A percentile compares a stretch with the other conserved stretches of the same genome.
These are phyloP conservation scores for Dascillus cervinus DNA, from an alignment of 2,888 invertebrate genomes.

Conservation along the genomic window DNA sequence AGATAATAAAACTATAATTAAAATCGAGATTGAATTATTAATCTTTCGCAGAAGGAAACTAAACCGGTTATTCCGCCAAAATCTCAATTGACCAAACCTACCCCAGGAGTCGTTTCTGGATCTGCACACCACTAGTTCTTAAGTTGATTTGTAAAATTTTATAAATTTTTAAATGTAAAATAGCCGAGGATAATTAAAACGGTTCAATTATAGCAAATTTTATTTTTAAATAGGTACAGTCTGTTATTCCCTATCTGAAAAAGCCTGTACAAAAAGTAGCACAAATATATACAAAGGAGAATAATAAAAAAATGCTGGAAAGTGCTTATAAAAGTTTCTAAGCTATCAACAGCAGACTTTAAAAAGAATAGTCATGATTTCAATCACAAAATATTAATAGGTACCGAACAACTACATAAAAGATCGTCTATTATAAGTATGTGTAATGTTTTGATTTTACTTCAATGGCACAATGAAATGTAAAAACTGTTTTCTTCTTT, in stretches of 20 bases:
- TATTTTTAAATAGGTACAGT: slow-evolving; percentile 40
- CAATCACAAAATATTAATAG: slow-evolving; percentile 10
- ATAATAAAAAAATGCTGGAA: slow-evolving; percentile 27
- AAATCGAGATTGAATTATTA: no score
- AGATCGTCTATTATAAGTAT: neutral
- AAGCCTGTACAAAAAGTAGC: slow-evolving; percentile 41
- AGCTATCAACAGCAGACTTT: slow-evolving; percentile 7
- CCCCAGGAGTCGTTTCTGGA: no score
- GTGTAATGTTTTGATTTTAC: neutral
- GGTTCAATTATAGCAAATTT: slow-evolving; percentile 43
- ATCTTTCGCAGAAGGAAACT: no score
- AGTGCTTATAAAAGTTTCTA: slow-evolving; percentile 10
- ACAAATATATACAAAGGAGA: slow-evolving; percentile 33
- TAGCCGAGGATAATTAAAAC: no score
- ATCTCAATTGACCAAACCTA: no score
- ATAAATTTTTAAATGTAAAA: no score
- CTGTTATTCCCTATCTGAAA: slow-evolving; percentile 38
- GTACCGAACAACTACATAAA: slow-evolving; percentile 8
- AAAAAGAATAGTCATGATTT: slow-evolving; percentile 6
- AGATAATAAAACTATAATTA: neutral
- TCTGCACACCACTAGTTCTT: no score
- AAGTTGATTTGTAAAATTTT: no score
- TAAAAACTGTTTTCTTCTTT: no score
- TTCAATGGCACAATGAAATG: slow-evolving; percentile 17
- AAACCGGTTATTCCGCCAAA: no score